These are phyloP conservation scores for Masnerella sp. DNA, from an alignment of 2,888 invertebrate species.

Conservation along the genomic window DNA sequence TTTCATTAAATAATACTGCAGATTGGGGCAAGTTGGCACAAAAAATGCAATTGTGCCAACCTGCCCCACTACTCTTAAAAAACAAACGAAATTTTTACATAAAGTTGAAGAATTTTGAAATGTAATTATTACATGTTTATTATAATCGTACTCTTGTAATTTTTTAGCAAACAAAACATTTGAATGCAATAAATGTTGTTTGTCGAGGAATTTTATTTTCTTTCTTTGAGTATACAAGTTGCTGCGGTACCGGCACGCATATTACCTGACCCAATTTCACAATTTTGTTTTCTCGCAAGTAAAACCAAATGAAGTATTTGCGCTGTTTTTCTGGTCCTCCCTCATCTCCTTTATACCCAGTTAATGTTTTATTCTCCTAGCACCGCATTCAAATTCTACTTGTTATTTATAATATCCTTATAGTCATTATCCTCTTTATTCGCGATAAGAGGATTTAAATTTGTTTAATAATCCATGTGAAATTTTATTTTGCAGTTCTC, in stretches of 20 bases:
- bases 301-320: conserved; percentile 36
- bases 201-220: conserved; percentile 33
- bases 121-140: conserved; percentile 1
- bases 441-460: conserved; percentile 10
- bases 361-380: conserved; percentile 11
- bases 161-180: conserved; percentile 22
- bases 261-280: conserved; percentile 43
- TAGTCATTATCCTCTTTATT: conserved; percentile 19
- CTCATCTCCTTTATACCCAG: conserved; percentile 13
- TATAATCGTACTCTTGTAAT: conserved; percentile 10
- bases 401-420: conserved; percentile 18
- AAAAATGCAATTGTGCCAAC: no score
- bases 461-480: no score
- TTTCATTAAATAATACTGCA: no score
- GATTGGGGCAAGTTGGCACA: no score
- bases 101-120: background rate
- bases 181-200: conserved; percentile 36
- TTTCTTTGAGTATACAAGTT: conserved; percentile 32
- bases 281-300: conserved; percentile 34
- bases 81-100: no score
- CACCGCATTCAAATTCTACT: conserved; percentile 24
- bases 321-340: conserved; percentile 14
- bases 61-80: no score
- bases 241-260: conserved; percentile 29
- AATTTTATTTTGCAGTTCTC: no score